Percentiles rank a stretch among this genome's conserved stretches.
Evolutionary conservation across 2,888 invertebrate genomes (phyloP).

Genomic region (Drosophila seclusa): DNA sequence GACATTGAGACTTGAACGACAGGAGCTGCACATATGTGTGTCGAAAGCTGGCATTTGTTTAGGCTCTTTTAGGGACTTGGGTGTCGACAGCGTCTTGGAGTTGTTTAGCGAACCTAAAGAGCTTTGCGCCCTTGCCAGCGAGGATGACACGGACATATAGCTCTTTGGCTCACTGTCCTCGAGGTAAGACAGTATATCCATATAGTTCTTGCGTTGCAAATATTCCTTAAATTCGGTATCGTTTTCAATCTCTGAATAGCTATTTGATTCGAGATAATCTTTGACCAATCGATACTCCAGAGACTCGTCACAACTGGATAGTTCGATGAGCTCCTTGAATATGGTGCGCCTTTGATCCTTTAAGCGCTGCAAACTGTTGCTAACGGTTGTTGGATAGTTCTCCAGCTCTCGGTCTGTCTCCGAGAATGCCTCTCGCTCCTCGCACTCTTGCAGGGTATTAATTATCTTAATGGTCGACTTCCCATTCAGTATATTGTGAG

Average conservation of each 20-base stretch:
- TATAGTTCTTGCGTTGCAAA: slow-evolving; percentile 83
- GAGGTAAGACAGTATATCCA: slow-evolving; percentile 83
- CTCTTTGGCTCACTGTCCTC: slow-evolving; percentile 77
- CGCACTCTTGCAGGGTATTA: slow-evolving; percentile 74
- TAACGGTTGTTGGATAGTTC: slow-evolving; percentile 38
- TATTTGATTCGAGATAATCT: slow-evolving; percentile 84
- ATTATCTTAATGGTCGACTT: slow-evolving; percentile 81
- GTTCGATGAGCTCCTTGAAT: slow-evolving; percentile 81
- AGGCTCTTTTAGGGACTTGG: slow-evolving; percentile 73
- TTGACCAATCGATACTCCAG: slow-evolving; percentile 83
- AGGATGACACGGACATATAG: slow-evolving; percentile 75
- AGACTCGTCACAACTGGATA: slow-evolving; percentile 83
- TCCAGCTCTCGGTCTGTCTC: background rate
- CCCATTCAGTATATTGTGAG: slow-evolving; percentile 81
- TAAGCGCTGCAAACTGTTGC: slow-evolving; percentile 71
- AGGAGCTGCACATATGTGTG: slow-evolving; percentile 66
- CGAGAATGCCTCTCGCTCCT: slow-evolving; percentile 42
- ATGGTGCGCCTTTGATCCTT: slow-evolving; percentile 80
- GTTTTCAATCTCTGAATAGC: slow-evolving; percentile 84
- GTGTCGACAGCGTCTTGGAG: slow-evolving; percentile 76
- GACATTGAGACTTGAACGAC: slow-evolving; percentile 49
- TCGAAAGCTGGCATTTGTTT: slow-evolving; percentile 60
- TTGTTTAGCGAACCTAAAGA: slow-evolving; percentile 78
- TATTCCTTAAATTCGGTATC: slow-evolving; percentile 84
- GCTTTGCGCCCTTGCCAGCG: slow-evolving; percentile 79